A percentile compares a stretch with the other conserved stretches of the same genome.
Evolutionary conservation across 2,888 invertebrate genomes (phyloP).

Genomic region (Xanthostigma xanthostigma): DNA sequence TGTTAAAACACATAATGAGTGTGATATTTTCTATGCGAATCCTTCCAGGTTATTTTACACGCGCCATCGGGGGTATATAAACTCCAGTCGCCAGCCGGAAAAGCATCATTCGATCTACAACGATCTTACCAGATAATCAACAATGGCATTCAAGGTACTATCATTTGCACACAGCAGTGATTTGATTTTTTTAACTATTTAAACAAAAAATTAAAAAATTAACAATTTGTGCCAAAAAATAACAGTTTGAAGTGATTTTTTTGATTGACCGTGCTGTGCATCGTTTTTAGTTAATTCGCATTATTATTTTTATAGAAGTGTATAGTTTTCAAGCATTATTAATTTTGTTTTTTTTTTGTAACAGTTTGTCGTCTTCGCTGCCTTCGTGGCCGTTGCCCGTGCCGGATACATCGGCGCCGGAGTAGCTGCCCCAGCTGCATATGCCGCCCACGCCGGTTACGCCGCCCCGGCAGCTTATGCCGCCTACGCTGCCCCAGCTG

Average conservation of each 20-base stretch:
- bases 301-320: too few species aligned
- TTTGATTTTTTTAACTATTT: not conserved
- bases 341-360: conserved; percentile 7
- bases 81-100: not conserved
- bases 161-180: not conserved
- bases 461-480: conserved; percentile 4
- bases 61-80: not conserved
- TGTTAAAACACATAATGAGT: too few species aligned
- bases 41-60: too few species aligned
- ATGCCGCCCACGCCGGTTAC: not conserved
- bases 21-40: too few species aligned
- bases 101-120: not conserved
- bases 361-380: conserved; percentile 17
- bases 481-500: conserved; percentile 10
- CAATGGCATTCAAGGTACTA: conserved; percentile 3
- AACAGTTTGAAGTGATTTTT: too few species aligned
- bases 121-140: not conserved
- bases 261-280: too few species aligned
- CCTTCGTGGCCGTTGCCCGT: conserved; percentile 16
- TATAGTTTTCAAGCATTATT: not conserved
- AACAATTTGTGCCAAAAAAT: too few species aligned
- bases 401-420: conserved; percentile 12
- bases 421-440: not conserved
- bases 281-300: too few species aligned
- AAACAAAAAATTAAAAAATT: too few species aligned